Conservation (phyloP, 1,140 invertebrate genomes). For the Drosophila miranda region DNA sequence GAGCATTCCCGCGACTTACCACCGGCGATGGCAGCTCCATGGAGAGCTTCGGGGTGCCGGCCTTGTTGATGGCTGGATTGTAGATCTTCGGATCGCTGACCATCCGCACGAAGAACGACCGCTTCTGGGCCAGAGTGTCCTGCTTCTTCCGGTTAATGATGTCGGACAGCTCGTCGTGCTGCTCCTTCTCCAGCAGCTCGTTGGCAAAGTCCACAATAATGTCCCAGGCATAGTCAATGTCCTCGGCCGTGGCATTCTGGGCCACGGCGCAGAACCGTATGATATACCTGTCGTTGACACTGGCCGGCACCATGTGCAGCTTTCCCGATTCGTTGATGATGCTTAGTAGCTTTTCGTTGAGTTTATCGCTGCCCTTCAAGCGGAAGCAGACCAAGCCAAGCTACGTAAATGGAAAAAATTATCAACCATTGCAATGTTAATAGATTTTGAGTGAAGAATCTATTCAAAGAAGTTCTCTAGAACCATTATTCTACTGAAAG, state of each 20-base stretch:
- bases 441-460: no score
- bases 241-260: constrained; percentile 93
- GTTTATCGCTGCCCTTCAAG: constrained; percentile 91
- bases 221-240: constrained; percentile 96
- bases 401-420: constrained; percentile 81
- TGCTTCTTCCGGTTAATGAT: constrained; percentile 86
- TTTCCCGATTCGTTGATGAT: constrained; percentile 98
- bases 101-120: constrained; percentile 98
- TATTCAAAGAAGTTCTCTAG: no score
- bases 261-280: constrained; percentile 98
- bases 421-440: not conserved
- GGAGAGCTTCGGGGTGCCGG: constrained; percentile 84
- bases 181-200: constrained; percentile 90
- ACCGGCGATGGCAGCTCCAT: constrained; percentile 81
- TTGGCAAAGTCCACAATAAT: constrained; percentile 93
- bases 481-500: no score
- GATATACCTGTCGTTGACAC: constrained; percentile 93
- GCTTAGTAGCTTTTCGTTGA: constrained; percentile 97
- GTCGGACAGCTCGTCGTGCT: constrained; percentile 87
- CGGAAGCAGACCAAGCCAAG: constrained; percentile 93
- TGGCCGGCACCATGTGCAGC: constrained; percentile 98
- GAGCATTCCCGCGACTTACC: constrained; percentile 83
- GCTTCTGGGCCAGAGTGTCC: constrained; percentile 92
- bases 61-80: constrained; percentile 92
- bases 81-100: constrained; percentile 98